Conservation (phyloP, 1,140 invertebrate genomes). For the Megalopta genalis region DNA sequence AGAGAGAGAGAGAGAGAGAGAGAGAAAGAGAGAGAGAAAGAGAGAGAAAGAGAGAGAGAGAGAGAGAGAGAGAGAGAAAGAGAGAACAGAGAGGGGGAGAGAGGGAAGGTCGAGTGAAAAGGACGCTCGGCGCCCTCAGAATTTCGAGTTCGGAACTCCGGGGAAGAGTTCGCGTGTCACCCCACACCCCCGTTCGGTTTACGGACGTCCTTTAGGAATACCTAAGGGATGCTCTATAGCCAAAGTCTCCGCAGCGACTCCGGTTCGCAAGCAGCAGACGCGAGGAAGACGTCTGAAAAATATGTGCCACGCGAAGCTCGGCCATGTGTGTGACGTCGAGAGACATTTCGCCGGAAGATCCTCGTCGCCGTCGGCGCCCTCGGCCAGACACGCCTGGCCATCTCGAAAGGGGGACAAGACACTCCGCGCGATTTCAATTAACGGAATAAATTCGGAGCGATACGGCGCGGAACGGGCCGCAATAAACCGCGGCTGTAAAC, state of each 20-base stretch:
- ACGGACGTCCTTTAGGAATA: background rate
- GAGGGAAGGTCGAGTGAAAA: background rate
- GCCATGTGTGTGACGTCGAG: background rate
- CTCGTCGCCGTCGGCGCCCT: too few species aligned
- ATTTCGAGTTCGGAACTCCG: background rate
- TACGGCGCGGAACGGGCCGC: background rate
- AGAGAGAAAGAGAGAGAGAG: too few species aligned
- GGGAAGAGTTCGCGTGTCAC: background rate
- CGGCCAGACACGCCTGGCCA: too few species aligned
- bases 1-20: too few species aligned
- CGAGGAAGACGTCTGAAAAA: background rate
- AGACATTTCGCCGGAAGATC: too few species aligned
- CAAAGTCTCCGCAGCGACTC: too few species aligned
- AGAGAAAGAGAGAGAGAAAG: too few species aligned
- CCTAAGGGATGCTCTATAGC: background rate
- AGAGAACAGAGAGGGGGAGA: too few species aligned
- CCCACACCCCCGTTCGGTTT: background rate
- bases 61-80: too few species aligned
- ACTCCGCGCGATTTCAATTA: conserved; percentile 15
- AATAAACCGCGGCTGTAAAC: conserved; percentile 10
- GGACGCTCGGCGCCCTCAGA: background rate
- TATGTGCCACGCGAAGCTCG: background rate
- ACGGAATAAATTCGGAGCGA: background rate
- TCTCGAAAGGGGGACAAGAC: background rate
- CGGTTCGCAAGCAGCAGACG: too few species aligned